These are phyloP conservation scores for Philotrypesis tridentata DNA, from an alignment of 1,140 invertebrate genomes.

Conservation along the genomic window DNA sequence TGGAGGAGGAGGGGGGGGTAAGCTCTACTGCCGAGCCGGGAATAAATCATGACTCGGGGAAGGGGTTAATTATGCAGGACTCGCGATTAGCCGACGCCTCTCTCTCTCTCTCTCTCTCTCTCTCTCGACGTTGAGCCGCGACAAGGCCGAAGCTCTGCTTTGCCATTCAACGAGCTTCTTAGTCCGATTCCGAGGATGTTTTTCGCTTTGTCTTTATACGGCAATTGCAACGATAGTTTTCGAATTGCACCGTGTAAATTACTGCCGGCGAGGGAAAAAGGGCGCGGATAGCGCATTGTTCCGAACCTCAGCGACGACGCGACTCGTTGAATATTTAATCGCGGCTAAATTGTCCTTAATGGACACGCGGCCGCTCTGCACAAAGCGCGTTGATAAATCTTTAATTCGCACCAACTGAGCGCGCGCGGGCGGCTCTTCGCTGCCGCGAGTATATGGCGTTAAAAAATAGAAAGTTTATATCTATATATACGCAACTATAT, in stretches of 20 bases:
- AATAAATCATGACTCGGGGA: conserved; percentile 3
- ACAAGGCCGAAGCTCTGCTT: too few relatives aligned
- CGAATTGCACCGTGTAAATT: too few relatives aligned
- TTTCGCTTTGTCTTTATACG: too few relatives aligned
- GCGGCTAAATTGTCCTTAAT: neutral
- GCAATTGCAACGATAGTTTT: too few relatives aligned
- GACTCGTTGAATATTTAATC: neutral
- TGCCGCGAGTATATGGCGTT: neutral
- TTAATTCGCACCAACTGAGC: neutral
- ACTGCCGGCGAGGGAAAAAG: too few relatives aligned
- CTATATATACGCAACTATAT: neutral
- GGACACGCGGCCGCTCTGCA: neutral
- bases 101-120: too few relatives aligned
- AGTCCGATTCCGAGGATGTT: too few relatives aligned
- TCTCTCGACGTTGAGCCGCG: too few relatives aligned
- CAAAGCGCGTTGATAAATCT: neutral
- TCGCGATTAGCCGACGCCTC: conserved; percentile 22
- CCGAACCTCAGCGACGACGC: neutral
- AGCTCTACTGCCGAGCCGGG: neutral
- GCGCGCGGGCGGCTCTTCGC: neutral
- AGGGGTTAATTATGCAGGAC: conserved; percentile 32
- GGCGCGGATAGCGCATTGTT: too few relatives aligned
- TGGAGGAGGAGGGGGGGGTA: too few relatives aligned
- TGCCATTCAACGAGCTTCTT: neutral
- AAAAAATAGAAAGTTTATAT: neutral